Evolutionary conservation across 2,113 vertebrate genomes (phyloP), one percentile per base, ranked within the genome.

Genomic region (Rhea americana): DNA sequence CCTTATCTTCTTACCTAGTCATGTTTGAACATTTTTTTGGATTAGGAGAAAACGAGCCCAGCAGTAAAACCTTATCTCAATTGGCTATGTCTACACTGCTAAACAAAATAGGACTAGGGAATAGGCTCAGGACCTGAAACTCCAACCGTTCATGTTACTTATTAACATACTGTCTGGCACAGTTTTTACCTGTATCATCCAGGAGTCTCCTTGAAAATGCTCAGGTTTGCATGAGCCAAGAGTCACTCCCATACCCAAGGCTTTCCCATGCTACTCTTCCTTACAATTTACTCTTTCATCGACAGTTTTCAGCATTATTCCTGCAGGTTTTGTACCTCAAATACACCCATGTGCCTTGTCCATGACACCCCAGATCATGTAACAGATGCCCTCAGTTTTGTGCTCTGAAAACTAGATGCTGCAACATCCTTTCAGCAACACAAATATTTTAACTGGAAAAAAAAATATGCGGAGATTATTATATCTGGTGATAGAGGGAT

Each of bases 51-150:
- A 93, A 92, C 47, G 32, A 84, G 17, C 22, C 53, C 35, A 79
- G 76, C 80, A 84, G 32, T 93, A 95, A 96, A 96, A 81, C 41
- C 48, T 93, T 95, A 93, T 93, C 85, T 88, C 35, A 75, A 16
- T 47, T 86, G 32, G 47, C 65, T 81, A 1, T 77, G 47, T 90
- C 68, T 74, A 72, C 56, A 78, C 30, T 18, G n/a, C 26, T 71
- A 67, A 81, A 83, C 19, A 73, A 82, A 89, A 47, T 2, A 61
- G 35, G 21, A 56, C 39, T 65, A 67, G 26, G 87, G 11, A 88
- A 14, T 43, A 86, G 88, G 65, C 65, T 88, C 65, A 91, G 78
- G 77, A 37, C 16, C 76, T 17, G 19, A 88, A 74, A 56, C 26
- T 58, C 25, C 48, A 81, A 25, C 22, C 14, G 63, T 68, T 90